Evolutionary conservation across 1,140 invertebrate species (phyloP).

Genomic region (Drosophila tsacasi): DNA sequence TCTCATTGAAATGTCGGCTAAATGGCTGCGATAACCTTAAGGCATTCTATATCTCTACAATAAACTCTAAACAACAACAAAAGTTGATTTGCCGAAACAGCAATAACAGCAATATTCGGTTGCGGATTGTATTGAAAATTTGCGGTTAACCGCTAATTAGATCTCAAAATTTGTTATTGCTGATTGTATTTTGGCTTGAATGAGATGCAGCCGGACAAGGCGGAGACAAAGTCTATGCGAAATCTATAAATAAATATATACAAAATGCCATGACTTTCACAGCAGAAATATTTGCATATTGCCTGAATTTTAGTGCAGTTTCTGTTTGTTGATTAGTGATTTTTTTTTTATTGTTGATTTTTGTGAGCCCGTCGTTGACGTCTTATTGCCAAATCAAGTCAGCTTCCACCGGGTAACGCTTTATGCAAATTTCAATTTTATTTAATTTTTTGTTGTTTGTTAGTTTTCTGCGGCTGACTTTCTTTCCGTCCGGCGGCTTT

Average conservation of each 20-base stretch:
- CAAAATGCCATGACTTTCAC: slow-evolving; percentile 52
- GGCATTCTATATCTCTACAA: slow-evolving; percentile 51
- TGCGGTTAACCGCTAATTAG: slow-evolving; percentile 83
- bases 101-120: slow-evolving; percentile 58
- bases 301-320: slow-evolving; percentile 50
- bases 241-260: slow-evolving; percentile 26
- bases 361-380: slow-evolving; percentile 42
- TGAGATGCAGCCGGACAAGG: slow-evolving; percentile 16
- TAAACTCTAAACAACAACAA: slow-evolving; percentile 74
- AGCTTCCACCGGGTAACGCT: slow-evolving; percentile 55
- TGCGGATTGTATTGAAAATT: slow-evolving; percentile 69
- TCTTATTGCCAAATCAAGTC: slow-evolving; percentile 53
- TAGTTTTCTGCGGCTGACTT: slow-evolving; percentile 52
- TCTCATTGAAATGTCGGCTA: slow-evolving; percentile 47
- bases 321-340: slow-evolving; percentile 1
- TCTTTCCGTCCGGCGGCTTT: slow-evolving; percentile 70
- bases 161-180: slow-evolving; percentile 73
- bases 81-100: slow-evolving; percentile 67
- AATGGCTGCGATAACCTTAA: slow-evolving; percentile 62
- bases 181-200: slow-evolving; percentile 55
- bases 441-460: slow-evolving; percentile 35
- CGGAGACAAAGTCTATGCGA: slow-evolving; percentile 28
- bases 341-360: slow-evolving; percentile 1
- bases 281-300: slow-evolving; percentile 54
- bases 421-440: slow-evolving; percentile 75